Evolutionary conservation across 2,797 vertebrate species (phyloP).

Genomic region (Sebastes hubbsi): DNA sequence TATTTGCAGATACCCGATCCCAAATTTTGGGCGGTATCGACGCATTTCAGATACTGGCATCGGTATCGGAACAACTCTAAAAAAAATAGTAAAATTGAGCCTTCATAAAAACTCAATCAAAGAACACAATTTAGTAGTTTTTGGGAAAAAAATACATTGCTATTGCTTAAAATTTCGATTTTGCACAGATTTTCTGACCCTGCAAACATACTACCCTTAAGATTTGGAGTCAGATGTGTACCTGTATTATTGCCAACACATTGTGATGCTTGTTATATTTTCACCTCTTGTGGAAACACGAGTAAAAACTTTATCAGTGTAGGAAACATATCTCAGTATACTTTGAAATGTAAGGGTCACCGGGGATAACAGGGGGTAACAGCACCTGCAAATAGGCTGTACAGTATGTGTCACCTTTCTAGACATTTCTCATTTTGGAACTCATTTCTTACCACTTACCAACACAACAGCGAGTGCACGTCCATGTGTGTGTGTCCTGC

Average conservation of each 20-base stretch:
- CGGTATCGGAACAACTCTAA: too few relatives aligned
- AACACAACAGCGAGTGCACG: background rate
- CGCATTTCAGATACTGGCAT: too few relatives aligned
- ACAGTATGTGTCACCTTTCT: background rate
- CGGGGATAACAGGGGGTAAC: background rate
- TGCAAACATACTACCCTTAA: background rate
- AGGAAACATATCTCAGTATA: background rate
- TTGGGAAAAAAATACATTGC: background rate
- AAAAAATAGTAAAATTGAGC: background rate
- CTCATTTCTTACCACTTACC: background rate
- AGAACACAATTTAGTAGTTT: background rate
- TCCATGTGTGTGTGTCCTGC: slow-evolving; percentile 9
- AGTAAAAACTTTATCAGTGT: background rate
- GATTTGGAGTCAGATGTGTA: background rate
- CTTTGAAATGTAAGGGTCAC: background rate
- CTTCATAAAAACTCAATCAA: background rate
- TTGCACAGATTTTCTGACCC: background rate
- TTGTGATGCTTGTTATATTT: background rate
- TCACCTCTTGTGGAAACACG: background rate
- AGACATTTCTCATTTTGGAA: background rate
- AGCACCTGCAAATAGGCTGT: slow-evolving; percentile 1
- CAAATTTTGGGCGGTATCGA: too few relatives aligned
- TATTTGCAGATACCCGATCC: too few relatives aligned
- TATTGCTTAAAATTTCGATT: background rate
- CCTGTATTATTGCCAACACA: background rate